Conservation (phyloP, 2,113 vertebrate genomes). For the Cebidichthys violaceus region DNA sequence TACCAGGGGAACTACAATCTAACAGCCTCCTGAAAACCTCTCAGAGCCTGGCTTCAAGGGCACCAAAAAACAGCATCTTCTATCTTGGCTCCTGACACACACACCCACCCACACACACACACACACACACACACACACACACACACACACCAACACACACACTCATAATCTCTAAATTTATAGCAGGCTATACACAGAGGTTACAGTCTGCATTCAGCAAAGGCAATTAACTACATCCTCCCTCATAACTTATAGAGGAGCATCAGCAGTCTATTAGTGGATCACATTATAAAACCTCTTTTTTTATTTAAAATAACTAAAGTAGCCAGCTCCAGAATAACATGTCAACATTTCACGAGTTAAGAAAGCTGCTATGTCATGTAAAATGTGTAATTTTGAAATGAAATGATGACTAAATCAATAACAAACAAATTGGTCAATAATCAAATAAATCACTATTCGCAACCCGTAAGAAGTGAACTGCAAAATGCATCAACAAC, state of each 20-base stretch:
- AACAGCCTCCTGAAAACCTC: constrained; percentile 26
- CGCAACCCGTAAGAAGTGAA: background rate
- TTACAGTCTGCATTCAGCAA: constrained; percentile 5
- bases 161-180: constrained; percentile 6
- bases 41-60: constrained; percentile 13
- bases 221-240: constrained; percentile 24
- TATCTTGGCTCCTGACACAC: background rate
- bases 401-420: background rate
- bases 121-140: background rate
- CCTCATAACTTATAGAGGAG: background rate
- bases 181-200: constrained; percentile 21
- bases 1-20: background rate
- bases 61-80: constrained; percentile 4
- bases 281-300: background rate
- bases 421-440: background rate
- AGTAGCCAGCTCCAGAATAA: background rate
- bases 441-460: background rate
- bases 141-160: background rate
- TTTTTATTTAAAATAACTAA: background rate
- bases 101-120: background rate
- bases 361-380: background rate
- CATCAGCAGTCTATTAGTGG: constrained; percentile 25
- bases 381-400: background rate
- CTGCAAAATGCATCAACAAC: background rate
- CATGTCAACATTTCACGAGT: background rate